phyloP scores from a whole-genome alignment of 2,888 invertebrate species.

The Aspidiotus destructor region DNA sequence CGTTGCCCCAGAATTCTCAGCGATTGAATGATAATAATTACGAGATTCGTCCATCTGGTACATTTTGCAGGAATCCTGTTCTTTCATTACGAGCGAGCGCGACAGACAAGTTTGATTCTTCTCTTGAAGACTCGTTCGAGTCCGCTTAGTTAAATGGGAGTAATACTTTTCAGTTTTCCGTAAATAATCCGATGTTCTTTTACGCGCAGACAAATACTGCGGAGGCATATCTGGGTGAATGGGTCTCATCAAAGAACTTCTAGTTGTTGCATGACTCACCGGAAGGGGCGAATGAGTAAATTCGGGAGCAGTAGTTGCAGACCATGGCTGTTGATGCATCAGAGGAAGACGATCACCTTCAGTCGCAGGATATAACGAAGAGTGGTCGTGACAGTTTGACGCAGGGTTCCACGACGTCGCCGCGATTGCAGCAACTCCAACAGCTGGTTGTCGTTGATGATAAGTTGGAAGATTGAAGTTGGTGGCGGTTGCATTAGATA shows the following conservation, averaged over 20 bases:
- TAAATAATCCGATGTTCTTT: not conserved
- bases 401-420: not conserved
- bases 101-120: not conserved
- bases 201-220: not conserved
- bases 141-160: not conserved
- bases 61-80: too few species aligned
- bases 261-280: not conserved
- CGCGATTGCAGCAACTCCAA: constrained; percentile 24
- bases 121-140: not conserved
- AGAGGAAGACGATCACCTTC: constrained; percentile 1
- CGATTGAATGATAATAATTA: too few species aligned
- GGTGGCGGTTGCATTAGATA: not conserved
- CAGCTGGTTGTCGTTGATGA: constrained; percentile 21
- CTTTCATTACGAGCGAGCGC: too few species aligned
- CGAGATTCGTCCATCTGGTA: too few species aligned
- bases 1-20: not conserved
- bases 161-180: not conserved
- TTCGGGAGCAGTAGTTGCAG: constrained; percentile 15
- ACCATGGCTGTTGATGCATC: constrained; percentile 20
- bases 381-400: not conserved
- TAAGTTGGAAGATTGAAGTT: not conserved
- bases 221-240: not conserved
- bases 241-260: not conserved
- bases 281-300: constrained; percentile 4
- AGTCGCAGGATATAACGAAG: not conserved